phyloP scores from a whole-genome alignment of 2,113 vertebrate genomes.

The Onychostoma macrolepis region DNA sequence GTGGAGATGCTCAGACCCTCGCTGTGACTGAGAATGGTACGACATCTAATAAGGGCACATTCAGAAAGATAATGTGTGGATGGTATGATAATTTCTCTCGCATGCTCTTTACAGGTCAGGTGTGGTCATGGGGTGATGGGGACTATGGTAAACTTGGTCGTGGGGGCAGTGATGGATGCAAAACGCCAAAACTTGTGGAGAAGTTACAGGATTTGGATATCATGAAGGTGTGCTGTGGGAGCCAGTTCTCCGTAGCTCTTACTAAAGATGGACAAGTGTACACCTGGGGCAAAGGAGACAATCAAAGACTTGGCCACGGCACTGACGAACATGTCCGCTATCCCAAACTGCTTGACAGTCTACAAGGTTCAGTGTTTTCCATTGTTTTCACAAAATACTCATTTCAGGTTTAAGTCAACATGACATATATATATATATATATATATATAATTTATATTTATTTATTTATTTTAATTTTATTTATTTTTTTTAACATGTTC shows the following conservation, averaged over 20 bases:
- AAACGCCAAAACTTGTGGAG: slow-evolving; percentile 94
- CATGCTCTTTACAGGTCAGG: slow-evolving; percentile 81
- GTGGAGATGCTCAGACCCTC: slow-evolving; percentile 95
- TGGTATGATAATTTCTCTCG: not conserved
- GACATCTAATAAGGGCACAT: slow-evolving; percentile 26
- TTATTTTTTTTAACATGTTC: not conserved
- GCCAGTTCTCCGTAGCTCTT: slow-evolving; percentile 94
- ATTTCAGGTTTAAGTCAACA: not conserved
- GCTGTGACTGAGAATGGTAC: slow-evolving; percentile 95
- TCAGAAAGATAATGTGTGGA: not conserved
- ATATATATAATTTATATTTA: no score
- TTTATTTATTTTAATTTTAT: no score
- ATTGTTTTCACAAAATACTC: not conserved
- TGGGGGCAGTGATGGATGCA: slow-evolving; percentile 96
- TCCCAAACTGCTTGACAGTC: slow-evolving; percentile 90
- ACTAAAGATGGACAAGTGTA: slow-evolving; percentile 97
- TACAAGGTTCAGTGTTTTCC: slow-evolving; percentile 80
- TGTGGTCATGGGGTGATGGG: slow-evolving; percentile 99
- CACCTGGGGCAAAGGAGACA: slow-evolving; percentile 98
- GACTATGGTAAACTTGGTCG: slow-evolving; percentile 96
- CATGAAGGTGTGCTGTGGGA: slow-evolving; percentile 92
- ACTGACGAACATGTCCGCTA: slow-evolving; percentile 96
- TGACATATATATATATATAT: not conserved
- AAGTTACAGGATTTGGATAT: slow-evolving; percentile 95
- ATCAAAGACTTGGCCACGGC: slow-evolving; percentile 95